phyloP scores from a whole-genome alignment of 1,140 invertebrate species.

The Brachionus manjavacas region DNA sequence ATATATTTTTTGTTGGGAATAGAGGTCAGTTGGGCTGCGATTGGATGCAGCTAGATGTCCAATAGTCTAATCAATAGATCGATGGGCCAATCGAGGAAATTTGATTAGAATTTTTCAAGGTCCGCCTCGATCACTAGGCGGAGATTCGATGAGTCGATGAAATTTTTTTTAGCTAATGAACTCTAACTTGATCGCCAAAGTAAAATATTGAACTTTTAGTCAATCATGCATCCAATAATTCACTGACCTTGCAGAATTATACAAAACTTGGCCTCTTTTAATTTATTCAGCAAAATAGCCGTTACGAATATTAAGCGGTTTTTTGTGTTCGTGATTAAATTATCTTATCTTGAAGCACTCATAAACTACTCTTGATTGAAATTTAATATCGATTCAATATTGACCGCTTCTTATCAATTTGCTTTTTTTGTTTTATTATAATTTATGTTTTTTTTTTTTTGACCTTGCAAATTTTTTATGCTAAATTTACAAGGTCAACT shows the following conservation, averaged over 20 bases:
- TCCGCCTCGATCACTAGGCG: neutral
- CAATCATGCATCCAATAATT: conserved; percentile 33
- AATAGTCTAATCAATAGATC: conserved; percentile 1
- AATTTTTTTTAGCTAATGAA: neutral
- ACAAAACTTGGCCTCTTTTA: too few relatives aligned
- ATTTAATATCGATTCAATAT: neutral
- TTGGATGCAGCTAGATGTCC: neutral
- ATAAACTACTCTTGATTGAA: conserved; percentile 7
- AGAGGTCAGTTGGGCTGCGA: neutral
- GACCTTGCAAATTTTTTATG: neutral
- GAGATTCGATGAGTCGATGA: neutral
- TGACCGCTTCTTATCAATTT: neutral
- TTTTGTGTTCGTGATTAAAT: neutral
- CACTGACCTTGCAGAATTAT: conserved; percentile 4
- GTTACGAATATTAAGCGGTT: neutral
- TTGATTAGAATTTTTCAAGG: neutral
- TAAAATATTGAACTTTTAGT: conserved; percentile 22
- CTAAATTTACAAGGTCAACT: neutral
- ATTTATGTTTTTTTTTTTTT: neutral
- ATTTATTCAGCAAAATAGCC: conserved; percentile 21
- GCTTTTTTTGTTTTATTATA: neutral
- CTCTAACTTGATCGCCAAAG: conserved; percentile 8
- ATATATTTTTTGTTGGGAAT: neutral
- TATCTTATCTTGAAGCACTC: conserved; percentile 21
- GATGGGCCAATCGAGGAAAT: neutral